These are phyloP conservation scores for Pachymerium ferrugineum DNA, from an alignment of 2,888 invertebrate species.

Conservation along the genomic window DNA sequence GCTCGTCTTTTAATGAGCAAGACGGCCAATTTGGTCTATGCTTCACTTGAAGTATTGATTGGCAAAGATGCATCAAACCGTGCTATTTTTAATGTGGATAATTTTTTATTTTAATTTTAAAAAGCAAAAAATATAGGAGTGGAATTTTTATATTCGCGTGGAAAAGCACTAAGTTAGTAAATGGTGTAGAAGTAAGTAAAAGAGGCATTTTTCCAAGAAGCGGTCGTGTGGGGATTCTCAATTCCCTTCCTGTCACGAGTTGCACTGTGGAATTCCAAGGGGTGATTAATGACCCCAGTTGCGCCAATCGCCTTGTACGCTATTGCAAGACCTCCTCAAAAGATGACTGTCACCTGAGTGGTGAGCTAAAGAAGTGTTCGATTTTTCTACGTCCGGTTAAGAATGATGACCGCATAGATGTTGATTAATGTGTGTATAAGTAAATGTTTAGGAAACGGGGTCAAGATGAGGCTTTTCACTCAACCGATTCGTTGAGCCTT, in stretches of 20 bases:
- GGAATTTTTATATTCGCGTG: too few relatives aligned
- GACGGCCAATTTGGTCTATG: not conserved
- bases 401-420: not conserved
- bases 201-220: not conserved
- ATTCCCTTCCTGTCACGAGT: not conserved
- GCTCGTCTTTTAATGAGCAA: conserved; percentile 2
- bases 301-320: not conserved
- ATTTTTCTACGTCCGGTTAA: not conserved
- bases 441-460: too few relatives aligned
- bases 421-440: not conserved
- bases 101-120: not conserved
- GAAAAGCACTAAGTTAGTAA: not conserved
- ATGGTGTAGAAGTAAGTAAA: not conserved
- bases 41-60: not conserved
- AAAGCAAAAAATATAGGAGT: not conserved
- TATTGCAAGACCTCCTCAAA: not conserved
- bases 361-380: not conserved
- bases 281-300: conserved; percentile 2
- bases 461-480: too few relatives aligned
- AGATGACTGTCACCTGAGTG: not conserved
- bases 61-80: not conserved
- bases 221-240: conserved; percentile 8
- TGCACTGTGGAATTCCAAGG: not conserved
- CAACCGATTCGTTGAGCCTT: too few relatives aligned
- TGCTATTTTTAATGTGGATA: not conserved